These are phyloP conservation scores for Cephalopholis sonnerati DNA, from an alignment of 2,113 vertebrate genomes.

Conservation along the genomic window DNA sequence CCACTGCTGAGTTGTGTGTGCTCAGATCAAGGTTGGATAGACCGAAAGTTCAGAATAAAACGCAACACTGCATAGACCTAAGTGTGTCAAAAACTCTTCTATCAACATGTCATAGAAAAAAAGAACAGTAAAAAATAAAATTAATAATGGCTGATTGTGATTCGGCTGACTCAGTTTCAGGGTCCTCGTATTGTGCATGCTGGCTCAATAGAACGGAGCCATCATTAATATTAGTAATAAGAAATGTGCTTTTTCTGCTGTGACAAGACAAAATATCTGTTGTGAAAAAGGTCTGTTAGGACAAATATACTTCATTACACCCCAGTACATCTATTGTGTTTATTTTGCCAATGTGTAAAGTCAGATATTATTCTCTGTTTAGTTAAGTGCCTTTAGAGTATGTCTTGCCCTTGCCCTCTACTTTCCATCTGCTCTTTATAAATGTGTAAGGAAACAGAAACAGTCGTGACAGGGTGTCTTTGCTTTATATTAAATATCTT, in stretches of 20 bases:
- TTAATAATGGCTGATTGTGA: not conserved
- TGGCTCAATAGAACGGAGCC: not conserved
- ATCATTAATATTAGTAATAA: not conserved
- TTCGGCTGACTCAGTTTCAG: not conserved
- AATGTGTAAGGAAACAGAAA: not conserved
- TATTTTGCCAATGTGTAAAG: not conserved
- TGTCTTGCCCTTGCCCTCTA: too few relatives aligned
- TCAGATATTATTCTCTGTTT: not conserved
- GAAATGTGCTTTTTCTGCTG: not conserved
- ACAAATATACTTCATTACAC: not conserved
- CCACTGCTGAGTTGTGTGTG: too few relatives aligned
- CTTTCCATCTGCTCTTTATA: not conserved
- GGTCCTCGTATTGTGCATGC: not conserved
- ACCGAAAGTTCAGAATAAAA: too few relatives aligned
- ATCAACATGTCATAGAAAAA: not conserved
- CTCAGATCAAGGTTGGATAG: too few relatives aligned
- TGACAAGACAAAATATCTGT: not conserved
- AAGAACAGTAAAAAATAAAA: not conserved
- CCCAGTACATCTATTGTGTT: not conserved
- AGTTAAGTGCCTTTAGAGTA: not conserved
- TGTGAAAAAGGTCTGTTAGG: not conserved
- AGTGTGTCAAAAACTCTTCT: too few relatives aligned
- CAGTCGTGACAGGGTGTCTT: not conserved
- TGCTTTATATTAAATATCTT: not conserved
- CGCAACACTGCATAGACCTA: too few relatives aligned